These are phyloP conservation scores for Calonectris borealis DNA, from an alignment of 2,113 vertebrate genomes.

Conservation along the genomic window DNA sequence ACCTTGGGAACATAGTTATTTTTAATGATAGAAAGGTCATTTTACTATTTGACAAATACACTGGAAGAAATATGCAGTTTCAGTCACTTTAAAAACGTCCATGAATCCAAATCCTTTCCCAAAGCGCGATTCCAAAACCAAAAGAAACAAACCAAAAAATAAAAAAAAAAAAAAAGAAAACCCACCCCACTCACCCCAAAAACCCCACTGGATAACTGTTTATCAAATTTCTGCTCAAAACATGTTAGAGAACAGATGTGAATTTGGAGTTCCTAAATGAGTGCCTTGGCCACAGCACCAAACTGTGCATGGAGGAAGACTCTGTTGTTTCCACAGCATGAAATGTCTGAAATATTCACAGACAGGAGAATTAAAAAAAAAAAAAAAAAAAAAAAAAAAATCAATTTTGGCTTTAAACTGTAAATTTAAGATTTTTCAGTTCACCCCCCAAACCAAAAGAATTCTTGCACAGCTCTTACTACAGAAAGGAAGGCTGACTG, in stretches of 20 bases:
- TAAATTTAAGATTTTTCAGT: background rate
- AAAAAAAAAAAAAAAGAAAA: background rate
- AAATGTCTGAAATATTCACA: background rate
- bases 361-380: background rate
- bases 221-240: background rate
- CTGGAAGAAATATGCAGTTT: background rate
- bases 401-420: background rate
- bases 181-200: background rate
- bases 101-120: background rate
- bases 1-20: background rate
- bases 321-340: background rate
- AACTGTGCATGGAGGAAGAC: background rate
- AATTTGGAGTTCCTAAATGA: background rate
- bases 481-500: background rate
- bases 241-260: background rate
- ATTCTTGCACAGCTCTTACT: background rate
- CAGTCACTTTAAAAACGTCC: background rate
- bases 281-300: background rate
- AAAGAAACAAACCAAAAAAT: background rate
- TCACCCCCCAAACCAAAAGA: background rate
- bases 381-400: no score
- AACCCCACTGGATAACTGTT: fast-evolving
- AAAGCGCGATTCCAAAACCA: fast-evolving
- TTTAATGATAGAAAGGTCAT: background rate
- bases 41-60: background rate